Evolutionary conservation across 2,797 vertebrate genomes (phyloP).

Genomic region (Astyanax mexicanus): DNA sequence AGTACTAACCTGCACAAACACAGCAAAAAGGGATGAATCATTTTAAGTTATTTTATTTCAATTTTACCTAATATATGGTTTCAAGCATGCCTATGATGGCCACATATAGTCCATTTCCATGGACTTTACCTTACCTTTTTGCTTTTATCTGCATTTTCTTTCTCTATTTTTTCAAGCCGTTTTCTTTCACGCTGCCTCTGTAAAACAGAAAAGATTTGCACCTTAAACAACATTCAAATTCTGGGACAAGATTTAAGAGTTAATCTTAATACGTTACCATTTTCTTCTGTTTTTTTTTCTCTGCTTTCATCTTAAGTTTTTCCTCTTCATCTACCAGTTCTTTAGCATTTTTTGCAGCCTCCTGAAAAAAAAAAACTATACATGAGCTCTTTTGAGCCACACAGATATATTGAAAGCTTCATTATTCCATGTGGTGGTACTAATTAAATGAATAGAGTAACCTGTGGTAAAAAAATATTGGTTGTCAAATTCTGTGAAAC

Average conservation of each 20-base stretch:
- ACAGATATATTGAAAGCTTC: too few relatives aligned
- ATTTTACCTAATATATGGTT: too few relatives aligned
- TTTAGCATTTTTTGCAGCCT: conserved; percentile 71
- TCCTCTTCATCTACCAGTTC: conserved; percentile 73
- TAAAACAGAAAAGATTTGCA: too few relatives aligned
- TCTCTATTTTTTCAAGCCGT: conserved; percentile 65
- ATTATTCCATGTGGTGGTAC: too few relatives aligned
- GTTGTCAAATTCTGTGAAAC: too few relatives aligned
- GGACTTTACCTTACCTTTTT: conserved; percentile 60
- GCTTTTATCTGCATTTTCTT: conserved; percentile 60
- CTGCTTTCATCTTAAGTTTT: conserved; percentile 67
- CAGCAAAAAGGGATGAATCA: too few relatives aligned
- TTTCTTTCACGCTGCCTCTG: conserved; percentile 80
- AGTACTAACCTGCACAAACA: conserved; percentile 57
- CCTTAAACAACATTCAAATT: conserved; percentile 3
- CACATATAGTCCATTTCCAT: background rate
- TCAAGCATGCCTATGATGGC: too few relatives aligned
- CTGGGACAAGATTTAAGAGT: background rate
- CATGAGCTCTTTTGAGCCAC: background rate
- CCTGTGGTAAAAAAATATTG: too few relatives aligned
- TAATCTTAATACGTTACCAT: conserved; percentile 61
- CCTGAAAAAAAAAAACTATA: conserved; percentile 55
- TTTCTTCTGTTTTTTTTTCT: conserved; percentile 78
- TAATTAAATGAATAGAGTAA: too few relatives aligned
- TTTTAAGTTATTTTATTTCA: too few relatives aligned